A percentile compares a stretch with the other conserved stretches of the same genome.
phyloP scores from a whole-genome alignment of 1,140 invertebrate genomes.

The Ips typographus region DNA sequence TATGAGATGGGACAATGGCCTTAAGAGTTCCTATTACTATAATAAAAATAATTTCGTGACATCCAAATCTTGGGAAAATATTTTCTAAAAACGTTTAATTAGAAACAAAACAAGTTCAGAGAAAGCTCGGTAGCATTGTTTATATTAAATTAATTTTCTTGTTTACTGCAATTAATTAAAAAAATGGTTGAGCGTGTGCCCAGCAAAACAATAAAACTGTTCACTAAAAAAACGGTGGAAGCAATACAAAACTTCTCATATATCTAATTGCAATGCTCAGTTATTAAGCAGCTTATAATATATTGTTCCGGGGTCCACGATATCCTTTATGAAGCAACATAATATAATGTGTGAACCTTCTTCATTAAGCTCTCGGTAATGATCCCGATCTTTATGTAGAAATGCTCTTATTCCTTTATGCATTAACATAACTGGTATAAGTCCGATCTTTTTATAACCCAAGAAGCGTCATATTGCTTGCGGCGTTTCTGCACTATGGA shows the following conservation, averaged over 20 bases:
- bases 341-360: slow-evolving; percentile 38
- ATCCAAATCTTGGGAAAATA: slow-evolving; percentile 18
- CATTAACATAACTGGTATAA: slow-evolving; percentile 35
- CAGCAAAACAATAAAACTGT: not conserved
- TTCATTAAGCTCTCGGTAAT: slow-evolving; percentile 37
- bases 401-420: slow-evolving; percentile 23
- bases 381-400: slow-evolving; percentile 34
- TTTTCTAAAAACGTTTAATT: not conserved
- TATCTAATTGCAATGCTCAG: slow-evolving; percentile 25
- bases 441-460: slow-evolving; percentile 29
- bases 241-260: slow-evolving; percentile 22
- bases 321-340: slow-evolving; percentile 28
- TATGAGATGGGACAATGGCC: not conserved
- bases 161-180: not conserved
- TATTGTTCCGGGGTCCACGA: slow-evolving; percentile 34
- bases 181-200: slow-evolving; percentile 15
- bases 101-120: slow-evolving; percentile 6
- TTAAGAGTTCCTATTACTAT: not conserved
- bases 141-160: slow-evolving; percentile 19
- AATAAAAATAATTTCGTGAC: not conserved
- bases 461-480: slow-evolving; percentile 30
- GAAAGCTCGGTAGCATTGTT: slow-evolving; percentile 17
- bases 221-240: slow-evolving; percentile 1
- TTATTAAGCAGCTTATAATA: slow-evolving; percentile 29
- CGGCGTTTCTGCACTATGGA: slow-evolving; percentile 19